Evolutionary conservation across 2,888 invertebrate genomes (phyloP).

Genomic region (Bimastos eiseni): DNA sequence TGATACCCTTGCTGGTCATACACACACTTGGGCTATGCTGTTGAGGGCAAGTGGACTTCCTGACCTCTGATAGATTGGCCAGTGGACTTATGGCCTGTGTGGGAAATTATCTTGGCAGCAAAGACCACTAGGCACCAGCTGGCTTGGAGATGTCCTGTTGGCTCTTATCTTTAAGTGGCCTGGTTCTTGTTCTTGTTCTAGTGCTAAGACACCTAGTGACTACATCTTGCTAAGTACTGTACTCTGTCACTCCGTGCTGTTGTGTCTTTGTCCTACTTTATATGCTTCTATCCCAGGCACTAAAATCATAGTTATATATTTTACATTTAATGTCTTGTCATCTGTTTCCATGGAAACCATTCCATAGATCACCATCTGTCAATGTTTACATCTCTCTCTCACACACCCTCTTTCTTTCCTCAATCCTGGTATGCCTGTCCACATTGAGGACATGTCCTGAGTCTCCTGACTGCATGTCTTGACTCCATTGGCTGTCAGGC

Average conservation of each 20-base stretch:
- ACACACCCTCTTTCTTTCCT: not conserved
- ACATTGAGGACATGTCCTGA: no score
- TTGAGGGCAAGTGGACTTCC: not conserved
- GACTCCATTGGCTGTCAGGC: not conserved
- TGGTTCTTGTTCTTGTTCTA: not conserved
- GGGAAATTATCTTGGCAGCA: not conserved
- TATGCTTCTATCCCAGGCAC: not conserved
- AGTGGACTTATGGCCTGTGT: conserved; percentile 6
- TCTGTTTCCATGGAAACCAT: not conserved
- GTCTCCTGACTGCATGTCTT: not conserved
- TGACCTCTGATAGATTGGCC: not conserved
- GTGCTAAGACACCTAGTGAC: not conserved
- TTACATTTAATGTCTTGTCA: not conserved
- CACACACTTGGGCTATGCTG: not conserved
- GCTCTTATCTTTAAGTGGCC: conserved; percentile 6
- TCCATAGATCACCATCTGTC: not conserved
- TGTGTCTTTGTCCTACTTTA: not conserved
- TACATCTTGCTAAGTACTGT: not conserved
- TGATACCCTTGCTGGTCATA: not conserved
- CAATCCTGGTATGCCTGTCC: not conserved
- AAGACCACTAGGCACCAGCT: not conserved
- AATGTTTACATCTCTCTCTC: not conserved
- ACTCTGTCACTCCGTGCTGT: not conserved
- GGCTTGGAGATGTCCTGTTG: not conserved
- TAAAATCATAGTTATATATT: not conserved